phyloP scores from a whole-genome alignment of 1,140 invertebrate species.

The Batillaria attramentaria region DNA sequence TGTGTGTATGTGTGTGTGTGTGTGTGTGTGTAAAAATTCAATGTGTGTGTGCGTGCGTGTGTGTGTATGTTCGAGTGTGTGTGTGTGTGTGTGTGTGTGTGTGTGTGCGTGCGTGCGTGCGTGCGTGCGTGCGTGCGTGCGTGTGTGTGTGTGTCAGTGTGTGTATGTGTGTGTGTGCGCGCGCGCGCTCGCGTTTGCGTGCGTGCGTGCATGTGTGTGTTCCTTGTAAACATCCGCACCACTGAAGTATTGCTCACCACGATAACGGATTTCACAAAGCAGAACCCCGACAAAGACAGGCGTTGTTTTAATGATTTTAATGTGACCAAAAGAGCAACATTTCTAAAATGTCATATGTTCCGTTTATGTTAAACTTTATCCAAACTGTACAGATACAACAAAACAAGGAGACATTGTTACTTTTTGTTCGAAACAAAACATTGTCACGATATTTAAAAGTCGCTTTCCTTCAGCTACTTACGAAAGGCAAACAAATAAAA shows the following conservation, averaged over 20 bases:
- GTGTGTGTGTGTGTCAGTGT: background rate
- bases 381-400: no score
- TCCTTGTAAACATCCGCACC: background rate
- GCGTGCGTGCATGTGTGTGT: background rate
- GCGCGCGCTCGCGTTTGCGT: background rate
- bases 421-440: no score
- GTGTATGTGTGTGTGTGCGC: background rate
- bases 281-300: background rate
- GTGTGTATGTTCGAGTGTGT: background rate
- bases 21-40: background rate
- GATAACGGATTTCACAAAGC: background rate
- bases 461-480: no score
- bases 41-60: background rate
- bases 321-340: no score
- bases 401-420: no score
- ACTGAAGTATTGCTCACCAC: background rate
- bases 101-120: background rate
- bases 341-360: no score
- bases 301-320: no score
- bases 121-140: background rate
- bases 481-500: no score
- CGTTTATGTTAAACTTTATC: no score
- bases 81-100: constrained; percentile 9
- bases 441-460: no score
- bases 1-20: constrained; percentile 13